Conservation (phyloP, 2,797 vertebrate genomes). For the Semotilus atromaculatus region DNA sequence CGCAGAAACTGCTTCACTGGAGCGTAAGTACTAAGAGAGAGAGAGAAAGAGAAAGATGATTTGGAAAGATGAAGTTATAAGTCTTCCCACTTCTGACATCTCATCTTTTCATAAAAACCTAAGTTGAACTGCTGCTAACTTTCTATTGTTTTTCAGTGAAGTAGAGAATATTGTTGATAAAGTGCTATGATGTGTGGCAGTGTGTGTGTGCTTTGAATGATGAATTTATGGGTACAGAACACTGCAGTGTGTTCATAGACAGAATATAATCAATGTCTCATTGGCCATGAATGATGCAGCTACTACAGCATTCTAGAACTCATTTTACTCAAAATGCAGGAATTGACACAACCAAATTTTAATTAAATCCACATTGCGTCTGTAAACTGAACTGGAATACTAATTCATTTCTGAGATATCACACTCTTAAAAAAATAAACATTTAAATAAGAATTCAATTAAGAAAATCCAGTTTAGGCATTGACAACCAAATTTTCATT, state of each 20-base stretch:
- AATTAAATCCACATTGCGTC: neutral
- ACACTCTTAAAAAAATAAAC: neutral
- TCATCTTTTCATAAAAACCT: conserved; percentile 3
- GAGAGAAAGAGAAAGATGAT: conserved; percentile 55
- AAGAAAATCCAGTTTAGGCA: neutral
- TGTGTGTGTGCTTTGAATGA: conserved; percentile 13
- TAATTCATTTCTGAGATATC: neutral
- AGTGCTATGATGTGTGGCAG: conserved; percentile 8
- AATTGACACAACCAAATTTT: neutral
- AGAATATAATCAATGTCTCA: conserved; percentile 33
- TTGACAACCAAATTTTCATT: neutral
- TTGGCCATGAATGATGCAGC: neutral
- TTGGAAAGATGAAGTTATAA: neutral
- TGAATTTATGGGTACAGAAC: conserved; percentile 17
- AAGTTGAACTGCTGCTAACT: neutral
- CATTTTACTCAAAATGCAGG: neutral
- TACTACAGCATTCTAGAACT: neutral
- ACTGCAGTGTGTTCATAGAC: conserved; percentile 24
- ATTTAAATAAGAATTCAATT: no score
- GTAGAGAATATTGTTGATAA: conserved; percentile 28
- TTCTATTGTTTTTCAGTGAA: conserved; percentile 9
- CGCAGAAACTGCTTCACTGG: conserved; percentile 98
- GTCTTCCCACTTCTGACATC: neutral
- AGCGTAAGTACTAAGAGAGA: conserved; percentile 87
- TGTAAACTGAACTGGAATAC: neutral